Evolutionary conservation across 2,888 invertebrate genomes (phyloP), one percentile per base, ranked within the genome.

Genomic region (Pyrochroa serraticornis): DNA sequence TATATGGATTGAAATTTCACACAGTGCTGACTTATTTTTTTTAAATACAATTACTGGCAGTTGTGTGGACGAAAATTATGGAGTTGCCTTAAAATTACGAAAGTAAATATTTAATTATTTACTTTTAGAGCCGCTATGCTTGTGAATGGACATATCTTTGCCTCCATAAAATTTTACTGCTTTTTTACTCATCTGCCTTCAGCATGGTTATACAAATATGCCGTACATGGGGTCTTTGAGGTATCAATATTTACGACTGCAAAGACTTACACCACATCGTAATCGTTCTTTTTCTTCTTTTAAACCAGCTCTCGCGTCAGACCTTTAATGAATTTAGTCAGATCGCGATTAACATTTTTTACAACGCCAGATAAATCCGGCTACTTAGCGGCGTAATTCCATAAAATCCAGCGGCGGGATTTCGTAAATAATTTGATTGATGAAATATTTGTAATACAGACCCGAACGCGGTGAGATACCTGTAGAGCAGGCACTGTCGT

Each of bases 201-300:
- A 31, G 34, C 6, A 9, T 52, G 5, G 36, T 52, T 53, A 46
- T 46, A 53, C 53, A 53, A 53, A 53, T 46, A 46, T 22, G 2
- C 22, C 22, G 22, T 22, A 22, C 22, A 22, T 22, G 22, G 22
- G 22, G 22, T 22, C 22, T 22, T 22, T 22, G 22, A 22, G 62
- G 63, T 65, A 66, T 62, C 60, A 65, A 58, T 66, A 65, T 70
- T 70, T 70, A 70, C 65, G 67, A 66, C 61, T 64, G 58, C 39
- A 39, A 59, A 50, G 59, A 66, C 57, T 66, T 63, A 59, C 66
- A 63, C 64, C 66, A 22, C 22, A 5, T 22, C 22, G 22, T 22
- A 22, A 22, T 22, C 3, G 22, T 63, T 65, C 62, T 62, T 60
- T 64, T 54, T 41, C 38, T 35, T 30, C 7, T 49, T 9, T 6